Base-by-base conservation (phyloP, 2,888 invertebrate genomes). In the Pyrochroa serraticornis region DNA sequence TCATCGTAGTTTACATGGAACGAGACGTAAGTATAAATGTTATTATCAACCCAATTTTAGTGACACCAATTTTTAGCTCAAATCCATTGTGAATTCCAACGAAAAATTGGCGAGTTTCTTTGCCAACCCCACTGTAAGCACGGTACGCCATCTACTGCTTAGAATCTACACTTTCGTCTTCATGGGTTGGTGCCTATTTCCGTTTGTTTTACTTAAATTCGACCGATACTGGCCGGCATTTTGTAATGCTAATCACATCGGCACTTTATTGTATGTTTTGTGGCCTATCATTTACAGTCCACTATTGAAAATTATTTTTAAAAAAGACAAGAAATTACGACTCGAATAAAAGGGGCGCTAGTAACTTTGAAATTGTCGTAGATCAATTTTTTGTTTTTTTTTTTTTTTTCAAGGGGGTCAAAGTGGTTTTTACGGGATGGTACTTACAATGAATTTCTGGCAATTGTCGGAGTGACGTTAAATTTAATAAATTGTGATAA, bases 1-100 rank as follows among this genome's bases (percentile, higher is more conserved):
- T 95, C 75, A 80, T 93, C 32, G 89, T 93, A 32, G 91, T 96
- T 77, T 86, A 86, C 62, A 86, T 91, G 74, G 96, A 97, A 72
- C 91, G 89, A 80, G 92, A 93, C 73, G 90, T 91, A 77, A 83
- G 84, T 75, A 22, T 22, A 22, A 22, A 22, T n/a, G 13, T 13
- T 3, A 3, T 13, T 42, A 13, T 42, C 6, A 9, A 38, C 6
- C 6, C 32, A 44, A 44, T 46, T 35, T 6, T 31, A 30, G 35
- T 33, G 33, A 41, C 10, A 7, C 14, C 69, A 54, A 62, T 56
- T 80, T 80, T 50, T 70, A 85, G 84, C 68, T 89, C 0, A 85
- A 85, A 71, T 72, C 80, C 0, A 82, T 87, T 6, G 68, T 90
- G 1, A 73, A 75, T 12, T 83, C 81, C 61, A 84, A 85, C 37